Conservation (phyloP, 2,113 vertebrate species). For the Neogale vison region DNA sequence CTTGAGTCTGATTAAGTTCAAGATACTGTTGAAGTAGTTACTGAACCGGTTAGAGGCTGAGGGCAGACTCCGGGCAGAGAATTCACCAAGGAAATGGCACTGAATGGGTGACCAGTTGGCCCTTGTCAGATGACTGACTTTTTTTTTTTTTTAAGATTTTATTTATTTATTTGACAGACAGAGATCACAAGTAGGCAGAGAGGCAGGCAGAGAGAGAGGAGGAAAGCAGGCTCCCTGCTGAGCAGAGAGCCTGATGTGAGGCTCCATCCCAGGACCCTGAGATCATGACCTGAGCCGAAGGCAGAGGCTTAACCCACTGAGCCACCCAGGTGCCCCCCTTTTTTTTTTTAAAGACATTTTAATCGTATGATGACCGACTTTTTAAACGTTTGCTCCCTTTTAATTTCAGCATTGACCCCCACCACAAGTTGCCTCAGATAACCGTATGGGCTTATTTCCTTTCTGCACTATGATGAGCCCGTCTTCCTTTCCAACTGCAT, state of each 20-base stretch:
- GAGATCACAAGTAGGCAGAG: too few relatives aligned
- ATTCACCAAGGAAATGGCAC: background rate
- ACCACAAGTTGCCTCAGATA: background rate
- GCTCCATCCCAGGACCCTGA: too few relatives aligned
- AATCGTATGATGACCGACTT: background rate
- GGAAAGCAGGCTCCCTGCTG: too few relatives aligned
- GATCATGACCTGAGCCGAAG: too few relatives aligned
- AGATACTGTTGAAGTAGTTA: background rate
- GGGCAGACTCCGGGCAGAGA: background rate
- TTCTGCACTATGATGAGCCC: background rate
- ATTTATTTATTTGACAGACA: too few relatives aligned
- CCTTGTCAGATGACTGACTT: background rate
- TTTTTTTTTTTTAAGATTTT: too few relatives aligned
- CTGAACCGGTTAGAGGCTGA: background rate
- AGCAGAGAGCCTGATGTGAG: too few relatives aligned
- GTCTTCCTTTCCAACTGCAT: background rate
- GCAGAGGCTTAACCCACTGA: too few relatives aligned
- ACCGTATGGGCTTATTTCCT: background rate
- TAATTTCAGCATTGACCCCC: background rate
- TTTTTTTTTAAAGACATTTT: too few relatives aligned
- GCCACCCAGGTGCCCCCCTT: too few relatives aligned
- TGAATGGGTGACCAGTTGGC: background rate
- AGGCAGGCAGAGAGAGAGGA: too few relatives aligned
- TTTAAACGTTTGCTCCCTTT: background rate
- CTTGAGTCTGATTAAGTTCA: background rate